Percentiles rank a stretch among this genome's conserved stretches.
Evolutionary conservation across 2,113 vertebrate genomes (phyloP).

Genomic region (Rissa tridactyla): DNA sequence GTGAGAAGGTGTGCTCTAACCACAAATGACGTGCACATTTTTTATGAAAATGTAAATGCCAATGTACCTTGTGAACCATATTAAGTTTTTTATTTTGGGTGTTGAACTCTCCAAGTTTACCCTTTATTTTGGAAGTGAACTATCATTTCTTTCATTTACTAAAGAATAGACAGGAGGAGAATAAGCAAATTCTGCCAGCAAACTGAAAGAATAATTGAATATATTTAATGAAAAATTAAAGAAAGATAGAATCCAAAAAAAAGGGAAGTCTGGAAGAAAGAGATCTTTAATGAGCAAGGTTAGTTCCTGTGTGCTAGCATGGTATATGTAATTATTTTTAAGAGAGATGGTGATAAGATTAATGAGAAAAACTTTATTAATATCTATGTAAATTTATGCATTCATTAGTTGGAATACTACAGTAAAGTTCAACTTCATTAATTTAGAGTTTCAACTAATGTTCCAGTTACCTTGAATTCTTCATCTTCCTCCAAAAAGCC

Average conservation of each 20-base stretch:
- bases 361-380: not conserved
- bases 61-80: not conserved
- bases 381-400: not conserved
- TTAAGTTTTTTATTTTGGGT: not conserved
- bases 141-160: not conserved
- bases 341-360: not conserved
- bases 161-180: not conserved
- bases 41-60: not conserved
- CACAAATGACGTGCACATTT: not conserved
- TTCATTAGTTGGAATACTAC: not conserved
- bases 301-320: not conserved
- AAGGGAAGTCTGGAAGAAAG: not conserved
- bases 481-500: not conserved
- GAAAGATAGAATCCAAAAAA: not conserved
- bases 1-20: not conserved
- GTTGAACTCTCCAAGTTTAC: not conserved
- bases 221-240: not conserved
- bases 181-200: not conserved
- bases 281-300: not conserved
- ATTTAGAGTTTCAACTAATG: not conserved
- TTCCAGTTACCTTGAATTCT: not conserved
- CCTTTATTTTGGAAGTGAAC: not conserved
- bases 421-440: not conserved
- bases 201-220: not conserved
- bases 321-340: not conserved